These are phyloP conservation scores for Stenolophus ochropezus DNA, from an alignment of 2,888 invertebrate genomes.

Conservation along the genomic window DNA sequence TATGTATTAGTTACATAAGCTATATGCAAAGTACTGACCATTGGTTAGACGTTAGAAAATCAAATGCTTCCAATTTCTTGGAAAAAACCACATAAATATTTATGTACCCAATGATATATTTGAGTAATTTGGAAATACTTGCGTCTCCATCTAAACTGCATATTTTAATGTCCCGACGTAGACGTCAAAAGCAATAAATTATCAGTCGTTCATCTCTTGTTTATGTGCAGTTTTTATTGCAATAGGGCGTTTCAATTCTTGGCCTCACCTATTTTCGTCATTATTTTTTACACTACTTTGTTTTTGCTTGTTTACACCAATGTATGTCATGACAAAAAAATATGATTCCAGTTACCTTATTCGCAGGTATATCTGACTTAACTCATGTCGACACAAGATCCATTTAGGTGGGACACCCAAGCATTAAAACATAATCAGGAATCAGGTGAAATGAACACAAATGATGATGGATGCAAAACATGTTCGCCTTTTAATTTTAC, in stretches of 20 bases:
- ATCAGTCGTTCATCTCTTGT: constrained; percentile 48
- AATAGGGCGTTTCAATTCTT: constrained; percentile 40
- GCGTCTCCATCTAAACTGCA: constrained; percentile 18
- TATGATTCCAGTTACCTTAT: constrained; percentile 16
- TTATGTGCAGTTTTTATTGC: constrained; percentile 50
- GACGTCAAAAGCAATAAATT: constrained; percentile 38
- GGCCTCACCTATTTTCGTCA: constrained; percentile 43
- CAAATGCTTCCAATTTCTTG: too few relatives aligned
- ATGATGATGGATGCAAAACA: not conserved
- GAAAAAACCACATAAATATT: not conserved
- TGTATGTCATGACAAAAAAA: constrained; percentile 2
- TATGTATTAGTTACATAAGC: too few relatives aligned
- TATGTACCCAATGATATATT: not conserved
- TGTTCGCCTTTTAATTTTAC: not conserved
- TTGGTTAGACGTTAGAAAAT: too few relatives aligned
- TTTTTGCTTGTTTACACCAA: constrained; percentile 39
- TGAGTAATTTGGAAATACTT: constrained; percentile 7
- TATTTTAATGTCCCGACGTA: constrained; percentile 11
- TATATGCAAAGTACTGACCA: too few relatives aligned
- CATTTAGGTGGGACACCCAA: constrained; percentile 2
- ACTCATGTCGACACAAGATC: not conserved
- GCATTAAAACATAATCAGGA: not conserved
- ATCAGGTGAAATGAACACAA: not conserved
- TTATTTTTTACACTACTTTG: constrained; percentile 28
- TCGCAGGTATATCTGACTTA: constrained; percentile 19